A percentile compares a stretch with the other conserved stretches of the same genome.
Evolutionary conservation across 2,888 invertebrate genomes (phyloP).

Genomic region (Cotesia congregata): DNA sequence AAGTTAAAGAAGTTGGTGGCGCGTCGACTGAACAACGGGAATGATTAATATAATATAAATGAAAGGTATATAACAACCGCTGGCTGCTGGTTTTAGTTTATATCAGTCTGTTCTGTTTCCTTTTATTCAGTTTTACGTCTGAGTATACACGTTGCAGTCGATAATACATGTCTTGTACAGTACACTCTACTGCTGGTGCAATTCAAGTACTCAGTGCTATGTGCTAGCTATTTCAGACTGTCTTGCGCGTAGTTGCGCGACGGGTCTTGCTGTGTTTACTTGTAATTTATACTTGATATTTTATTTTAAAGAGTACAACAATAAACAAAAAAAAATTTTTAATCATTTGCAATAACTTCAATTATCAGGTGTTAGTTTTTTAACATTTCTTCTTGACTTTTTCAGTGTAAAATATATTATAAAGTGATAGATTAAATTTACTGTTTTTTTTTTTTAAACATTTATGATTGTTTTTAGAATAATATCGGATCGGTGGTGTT

Average conservation of each 20-base stretch:
- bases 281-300: not conserved
- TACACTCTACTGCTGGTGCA: not conserved
- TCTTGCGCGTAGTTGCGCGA: slow-evolving; percentile 5
- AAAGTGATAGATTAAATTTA: not conserved
- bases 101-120: not conserved
- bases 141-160: not conserved
- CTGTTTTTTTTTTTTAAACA: not conserved
- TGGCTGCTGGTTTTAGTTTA: not conserved
- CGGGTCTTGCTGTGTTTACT: not conserved
- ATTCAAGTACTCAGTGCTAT: not conserved
- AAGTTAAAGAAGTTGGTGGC: slow-evolving; percentile 17
- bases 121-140: not conserved
- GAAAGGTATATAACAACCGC: not conserved
- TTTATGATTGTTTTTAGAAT: not conserved
- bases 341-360: no score
- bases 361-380: no score
- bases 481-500: slow-evolving; percentile 15
- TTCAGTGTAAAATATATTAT: not conserved
- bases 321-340: not conserved
- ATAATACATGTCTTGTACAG: not conserved
- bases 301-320: not conserved
- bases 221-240: not conserved
- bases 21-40: not conserved
- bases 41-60: not conserved
- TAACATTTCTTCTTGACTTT: no score